Evolutionary conservation across 1,140 invertebrate species (phyloP).

Genomic region (Plectus sambesii): DNA sequence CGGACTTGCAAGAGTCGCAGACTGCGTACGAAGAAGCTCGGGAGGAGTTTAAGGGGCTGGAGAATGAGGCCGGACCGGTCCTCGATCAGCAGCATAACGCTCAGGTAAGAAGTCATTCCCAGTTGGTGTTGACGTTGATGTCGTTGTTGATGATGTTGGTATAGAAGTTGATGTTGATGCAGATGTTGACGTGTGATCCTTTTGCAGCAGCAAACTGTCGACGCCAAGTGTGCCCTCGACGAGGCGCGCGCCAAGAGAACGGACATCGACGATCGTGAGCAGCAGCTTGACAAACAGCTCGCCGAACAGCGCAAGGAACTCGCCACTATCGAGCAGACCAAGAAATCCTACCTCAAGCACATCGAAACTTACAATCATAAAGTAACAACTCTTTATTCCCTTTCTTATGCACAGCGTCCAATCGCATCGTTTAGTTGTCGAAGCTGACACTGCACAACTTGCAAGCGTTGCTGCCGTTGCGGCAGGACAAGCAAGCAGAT

Average conservation of each 20-base stretch:
- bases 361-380: background rate
- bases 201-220: slow-evolving; percentile 49
- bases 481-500: slow-evolving; percentile 45
- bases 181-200: too few species aligned
- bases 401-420: background rate
- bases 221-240: slow-evolving; percentile 31
- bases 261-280: slow-evolving; percentile 56
- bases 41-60: slow-evolving; percentile 50
- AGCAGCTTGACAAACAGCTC: slow-evolving; percentile 56
- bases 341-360: slow-evolving; percentile 41
- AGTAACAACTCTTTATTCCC: slow-evolving; percentile 10
- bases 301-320: slow-evolving; percentile 47
- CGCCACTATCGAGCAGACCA: slow-evolving; percentile 16
- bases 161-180: too few species aligned
- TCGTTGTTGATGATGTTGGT: too few species aligned
- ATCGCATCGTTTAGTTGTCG: slow-evolving; percentile 8
- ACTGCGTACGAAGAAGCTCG: background rate
- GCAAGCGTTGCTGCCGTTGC: slow-evolving; percentile 49
- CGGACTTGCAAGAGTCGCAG: slow-evolving; percentile 47
- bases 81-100: too few species aligned
- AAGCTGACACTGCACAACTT: slow-evolving; percentile 14
- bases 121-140: too few species aligned
- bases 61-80: too few species aligned
- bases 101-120: too few species aligned
- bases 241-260: slow-evolving; percentile 56